A percentile compares a stretch with the other conserved stretches of the same genome.
Conservation (phyloP, 2,888 invertebrate species). For the Orgyia antiqua region DNA sequence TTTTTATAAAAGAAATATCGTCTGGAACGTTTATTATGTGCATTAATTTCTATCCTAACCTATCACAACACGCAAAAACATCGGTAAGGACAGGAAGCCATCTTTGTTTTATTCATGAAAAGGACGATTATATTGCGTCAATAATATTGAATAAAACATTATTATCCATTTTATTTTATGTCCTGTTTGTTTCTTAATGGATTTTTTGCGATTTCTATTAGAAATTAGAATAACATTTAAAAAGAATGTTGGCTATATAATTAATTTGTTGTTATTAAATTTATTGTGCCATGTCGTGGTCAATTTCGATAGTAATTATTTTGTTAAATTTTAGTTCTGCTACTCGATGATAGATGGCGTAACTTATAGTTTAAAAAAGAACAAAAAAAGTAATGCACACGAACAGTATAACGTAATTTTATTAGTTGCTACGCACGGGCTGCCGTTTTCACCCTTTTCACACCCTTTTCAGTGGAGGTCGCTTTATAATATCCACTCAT, state of each 20-base stretch:
- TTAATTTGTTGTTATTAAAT: no score
- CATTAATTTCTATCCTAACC: conserved; percentile 20
- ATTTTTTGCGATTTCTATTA: no score
- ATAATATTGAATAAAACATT: conserved; percentile 22
- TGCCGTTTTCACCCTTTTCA: no score
- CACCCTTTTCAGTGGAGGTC: no score
- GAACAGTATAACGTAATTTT: no score
- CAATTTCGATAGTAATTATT: background rate
- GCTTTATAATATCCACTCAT: no score
- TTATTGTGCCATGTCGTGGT: conserved; percentile 13
- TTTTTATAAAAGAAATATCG: conserved; percentile 16
- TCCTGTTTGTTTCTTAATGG: conserved; percentile 12
- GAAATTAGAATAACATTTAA: no score
- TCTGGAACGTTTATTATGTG: conserved; percentile 12
- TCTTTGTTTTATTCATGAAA: conserved; percentile 2
- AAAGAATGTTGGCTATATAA: no score
- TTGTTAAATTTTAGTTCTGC: background rate
- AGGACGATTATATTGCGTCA: conserved; percentile 11
- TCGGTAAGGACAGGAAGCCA: conserved; percentile 1
- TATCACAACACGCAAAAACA: conserved; percentile 14
- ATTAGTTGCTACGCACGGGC: no score
- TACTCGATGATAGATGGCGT: background rate
- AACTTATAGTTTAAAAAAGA: no score
- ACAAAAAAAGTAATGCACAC: no score
- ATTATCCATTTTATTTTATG: conserved; percentile 10